These are phyloP conservation scores for Aphelocoma coerulescens DNA, from an alignment of 2,113 vertebrate genomes.

Conservation along the genomic window DNA sequence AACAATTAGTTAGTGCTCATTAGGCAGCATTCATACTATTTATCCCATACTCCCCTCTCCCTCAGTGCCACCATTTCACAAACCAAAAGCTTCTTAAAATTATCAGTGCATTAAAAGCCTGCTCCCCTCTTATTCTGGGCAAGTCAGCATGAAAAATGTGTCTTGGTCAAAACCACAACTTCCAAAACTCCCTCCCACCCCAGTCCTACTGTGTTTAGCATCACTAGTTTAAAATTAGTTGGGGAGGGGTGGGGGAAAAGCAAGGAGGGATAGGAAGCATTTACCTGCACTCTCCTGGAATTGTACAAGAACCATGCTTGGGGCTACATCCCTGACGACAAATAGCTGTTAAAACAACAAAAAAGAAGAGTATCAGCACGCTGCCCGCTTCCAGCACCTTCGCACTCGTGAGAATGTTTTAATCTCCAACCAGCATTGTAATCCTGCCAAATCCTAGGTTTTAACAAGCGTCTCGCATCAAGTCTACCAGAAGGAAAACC, in stretches of 20 bases:
- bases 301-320: slow-evolving; percentile 91
- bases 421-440: slow-evolving; percentile 44
- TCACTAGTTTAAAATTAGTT: background rate
- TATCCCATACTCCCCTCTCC: background rate
- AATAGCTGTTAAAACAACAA: slow-evolving; percentile 80
- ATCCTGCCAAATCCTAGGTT: slow-evolving; percentile 66
- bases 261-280: background rate
- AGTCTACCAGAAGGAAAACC: slow-evolving; percentile 34
- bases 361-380: background rate
- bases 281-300: slow-evolving; percentile 96
- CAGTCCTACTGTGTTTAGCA: background rate
- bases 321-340: slow-evolving; percentile 96
- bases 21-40: slow-evolving; percentile 38
- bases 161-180: slow-evolving; percentile 33
- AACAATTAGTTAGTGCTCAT: slow-evolving; percentile 58
- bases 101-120: slow-evolving; percentile 22
- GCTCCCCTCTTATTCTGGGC: slow-evolving; percentile 33
- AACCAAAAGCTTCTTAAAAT: slow-evolving; percentile 38
- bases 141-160: slow-evolving; percentile 65
- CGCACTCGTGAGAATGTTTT: slow-evolving; percentile 53
- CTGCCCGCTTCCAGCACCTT: background rate
- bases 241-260: background rate
- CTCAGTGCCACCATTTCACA: background rate
- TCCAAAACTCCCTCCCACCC: background rate
- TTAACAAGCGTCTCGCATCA: slow-evolving; percentile 38